Evolutionary conservation across 1,140 invertebrate genomes (phyloP).

Genomic region (Pseudoatta argentina): DNA sequence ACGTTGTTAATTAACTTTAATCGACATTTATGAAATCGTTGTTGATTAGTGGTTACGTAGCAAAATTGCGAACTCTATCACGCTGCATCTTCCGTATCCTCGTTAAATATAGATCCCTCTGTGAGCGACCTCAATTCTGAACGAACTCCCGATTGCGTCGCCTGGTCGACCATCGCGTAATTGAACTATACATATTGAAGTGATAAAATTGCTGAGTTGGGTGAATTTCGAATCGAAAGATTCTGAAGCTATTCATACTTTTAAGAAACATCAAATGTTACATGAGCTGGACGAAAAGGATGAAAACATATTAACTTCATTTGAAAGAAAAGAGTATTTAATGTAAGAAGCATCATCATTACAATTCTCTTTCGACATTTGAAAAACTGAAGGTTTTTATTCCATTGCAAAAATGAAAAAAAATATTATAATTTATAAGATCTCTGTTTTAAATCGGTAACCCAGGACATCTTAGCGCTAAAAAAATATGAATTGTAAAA

Average conservation of each 20-base stretch:
- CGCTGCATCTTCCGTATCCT: background rate
- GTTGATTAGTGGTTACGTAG: constrained; percentile 23
- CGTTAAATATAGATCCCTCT: constrained; percentile 37
- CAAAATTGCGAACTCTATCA: background rate
- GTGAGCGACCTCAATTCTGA: constrained; percentile 29
- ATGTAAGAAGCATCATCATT: background rate
- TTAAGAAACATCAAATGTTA: background rate
- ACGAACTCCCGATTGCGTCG: constrained; percentile 18
- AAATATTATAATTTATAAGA: background rate
- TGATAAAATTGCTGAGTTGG: background rate
- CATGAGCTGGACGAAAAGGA: background rate
- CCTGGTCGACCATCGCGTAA: constrained; percentile 21
- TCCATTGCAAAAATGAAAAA: background rate
- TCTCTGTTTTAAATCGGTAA: background rate
- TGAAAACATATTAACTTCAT: background rate
- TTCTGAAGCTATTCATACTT: background rate
- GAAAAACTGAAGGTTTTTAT: background rate
- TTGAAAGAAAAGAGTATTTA: background rate
- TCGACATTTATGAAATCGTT: constrained; percentile 34
- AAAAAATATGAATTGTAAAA: no score
- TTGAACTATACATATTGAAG: constrained; percentile 18
- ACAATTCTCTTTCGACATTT: background rate
- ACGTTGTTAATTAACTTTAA: constrained; percentile 12
- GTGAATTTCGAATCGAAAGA: background rate
- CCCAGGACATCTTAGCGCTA: no score